A percentile compares a stretch with the other conserved stretches of the same genome.
Conservation (phyloP, 30 jellyfish, hydroid and myxozoan genomes). For the Turritopsis rubra region DNA sequence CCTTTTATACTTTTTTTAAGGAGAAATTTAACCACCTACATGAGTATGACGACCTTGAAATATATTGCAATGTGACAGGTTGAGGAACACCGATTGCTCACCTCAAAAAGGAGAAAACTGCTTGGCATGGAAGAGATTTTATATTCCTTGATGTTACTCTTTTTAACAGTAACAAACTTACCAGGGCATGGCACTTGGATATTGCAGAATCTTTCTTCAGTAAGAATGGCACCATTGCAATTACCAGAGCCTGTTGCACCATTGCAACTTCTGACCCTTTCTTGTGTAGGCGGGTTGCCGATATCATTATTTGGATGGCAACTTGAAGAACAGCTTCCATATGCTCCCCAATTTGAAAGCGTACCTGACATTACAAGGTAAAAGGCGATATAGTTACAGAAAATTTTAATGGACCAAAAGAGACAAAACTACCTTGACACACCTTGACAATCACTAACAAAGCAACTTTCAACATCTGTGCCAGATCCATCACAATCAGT, state of each 20-base stretch:
- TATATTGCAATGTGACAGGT: too few species aligned
- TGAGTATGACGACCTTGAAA: too few species aligned
- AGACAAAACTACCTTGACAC: not conserved
- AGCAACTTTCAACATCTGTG: not conserved
- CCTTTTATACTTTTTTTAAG: too few species aligned
- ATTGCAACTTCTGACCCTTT: not conserved
- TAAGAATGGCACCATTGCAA: not conserved
- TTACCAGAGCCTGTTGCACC: conserved; percentile 12
- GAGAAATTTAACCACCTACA: too few species aligned
- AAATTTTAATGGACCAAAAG: not conserved
- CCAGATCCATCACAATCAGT: conserved; percentile 25
- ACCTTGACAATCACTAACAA: conserved; percentile 3
- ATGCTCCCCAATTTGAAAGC: not conserved
- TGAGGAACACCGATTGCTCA: too few species aligned
- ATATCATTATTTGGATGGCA: not conserved
- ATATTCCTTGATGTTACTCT: too few species aligned
- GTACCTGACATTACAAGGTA: not conserved
- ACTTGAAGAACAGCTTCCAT: not conserved
- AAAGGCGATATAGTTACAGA: too few species aligned
- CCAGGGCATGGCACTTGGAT: conserved; percentile 6
- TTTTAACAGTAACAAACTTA: not conserved
- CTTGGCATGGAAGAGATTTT: too few species aligned
- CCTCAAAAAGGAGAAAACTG: too few species aligned
- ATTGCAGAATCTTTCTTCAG: not conserved
- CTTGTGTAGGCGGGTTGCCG: not conserved